Percentiles rank a stretch among this genome's conserved stretches.
Conservation (phyloP, 92 coral and sea anemone species). For the Virgularia gustaviana region DNA sequence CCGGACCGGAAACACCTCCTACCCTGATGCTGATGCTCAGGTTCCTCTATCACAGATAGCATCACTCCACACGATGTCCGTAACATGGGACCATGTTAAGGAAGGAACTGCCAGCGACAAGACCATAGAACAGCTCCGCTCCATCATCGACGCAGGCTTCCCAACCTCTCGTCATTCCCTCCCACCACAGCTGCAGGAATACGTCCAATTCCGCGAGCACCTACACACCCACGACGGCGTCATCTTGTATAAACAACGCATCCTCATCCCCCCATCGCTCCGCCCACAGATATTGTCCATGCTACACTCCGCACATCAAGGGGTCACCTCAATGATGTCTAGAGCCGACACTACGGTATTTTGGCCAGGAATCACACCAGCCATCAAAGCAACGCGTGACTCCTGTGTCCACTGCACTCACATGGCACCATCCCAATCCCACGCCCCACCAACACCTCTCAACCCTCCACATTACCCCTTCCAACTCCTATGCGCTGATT, state of each 20-base stretch:
- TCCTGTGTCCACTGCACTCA: conserved; percentile 53
- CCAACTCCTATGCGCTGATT: conserved; percentile 60
- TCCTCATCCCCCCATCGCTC: conserved; percentile 43
- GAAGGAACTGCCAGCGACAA: conserved; percentile 1
- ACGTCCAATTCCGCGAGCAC: conserved; percentile 51
- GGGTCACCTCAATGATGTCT: conserved; percentile 35
- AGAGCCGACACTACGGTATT: conserved; percentile 24
- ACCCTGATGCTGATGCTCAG: too few species aligned
- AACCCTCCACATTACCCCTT: conserved; percentile 54
- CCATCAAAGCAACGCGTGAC: not conserved
- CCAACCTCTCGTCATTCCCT: conserved; percentile 26
- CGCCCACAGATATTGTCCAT: not conserved
- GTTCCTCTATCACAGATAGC: conserved; percentile 33
- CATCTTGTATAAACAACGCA: conserved; percentile 51
- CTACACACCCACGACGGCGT: conserved; percentile 48
- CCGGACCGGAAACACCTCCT: too few species aligned
- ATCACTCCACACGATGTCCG: not conserved
- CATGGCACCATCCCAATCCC: conserved; percentile 64
- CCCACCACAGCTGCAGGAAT: conserved; percentile 53
- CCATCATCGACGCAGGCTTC: conserved; percentile 47
- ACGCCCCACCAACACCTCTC: conserved; percentile 54
- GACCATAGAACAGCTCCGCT: not conserved
- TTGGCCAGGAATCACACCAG: conserved; percentile 40
- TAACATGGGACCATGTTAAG: conserved; percentile 3
- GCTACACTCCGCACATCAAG: conserved; percentile 41